These are phyloP conservation scores for Neodiprion lecontei DNA, from an alignment of 1,140 invertebrate genomes.

Conservation along the genomic window DNA sequence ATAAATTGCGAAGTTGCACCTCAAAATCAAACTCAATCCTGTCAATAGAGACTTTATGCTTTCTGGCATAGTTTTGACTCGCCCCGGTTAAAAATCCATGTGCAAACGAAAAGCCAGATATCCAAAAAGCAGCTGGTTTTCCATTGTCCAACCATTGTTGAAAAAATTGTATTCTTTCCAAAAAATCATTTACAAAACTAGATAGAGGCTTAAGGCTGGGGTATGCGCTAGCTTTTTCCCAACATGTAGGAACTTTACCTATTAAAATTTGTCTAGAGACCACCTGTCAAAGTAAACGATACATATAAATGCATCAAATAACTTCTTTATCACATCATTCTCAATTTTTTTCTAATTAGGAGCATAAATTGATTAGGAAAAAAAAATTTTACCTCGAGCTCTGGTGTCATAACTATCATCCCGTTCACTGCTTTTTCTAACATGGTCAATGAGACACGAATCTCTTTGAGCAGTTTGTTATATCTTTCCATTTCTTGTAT, in stretches of 20 bases:
- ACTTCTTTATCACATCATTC: background rate
- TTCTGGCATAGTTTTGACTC: slow-evolving; percentile 90
- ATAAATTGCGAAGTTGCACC: slow-evolving; percentile 48
- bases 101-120: slow-evolving; percentile 94
- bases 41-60: slow-evolving; percentile 88
- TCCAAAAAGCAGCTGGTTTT: slow-evolving; percentile 86
- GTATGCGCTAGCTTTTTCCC: slow-evolving; percentile 82
- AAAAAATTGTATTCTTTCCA: slow-evolving; percentile 79
- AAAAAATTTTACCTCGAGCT: slow-evolving; percentile 69
- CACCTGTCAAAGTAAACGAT: slow-evolving; percentile 36
- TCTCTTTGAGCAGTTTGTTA: slow-evolving; percentile 75
- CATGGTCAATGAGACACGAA: slow-evolving; percentile 70
- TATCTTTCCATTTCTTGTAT: slow-evolving; percentile 93
- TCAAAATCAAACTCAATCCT: slow-evolving; percentile 83
- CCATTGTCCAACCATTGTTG: slow-evolving; percentile 80
- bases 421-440: slow-evolving; percentile 87
- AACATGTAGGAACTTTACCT: slow-evolving; percentile 79
- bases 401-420: slow-evolving; percentile 84
- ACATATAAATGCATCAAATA: background rate
- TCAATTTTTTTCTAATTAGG: background rate
- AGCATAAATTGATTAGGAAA: slow-evolving; percentile 4
- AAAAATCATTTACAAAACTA: slow-evolving; percentile 85
- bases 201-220: slow-evolving; percentile 89
- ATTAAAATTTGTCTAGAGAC: slow-evolving; percentile 73
- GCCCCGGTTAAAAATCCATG: slow-evolving; percentile 93